Evolutionary conservation across 1,140 invertebrate genomes (phyloP), one percentile per base, ranked within the genome.

Genomic region (Panagrolaimus sp.): DNA sequence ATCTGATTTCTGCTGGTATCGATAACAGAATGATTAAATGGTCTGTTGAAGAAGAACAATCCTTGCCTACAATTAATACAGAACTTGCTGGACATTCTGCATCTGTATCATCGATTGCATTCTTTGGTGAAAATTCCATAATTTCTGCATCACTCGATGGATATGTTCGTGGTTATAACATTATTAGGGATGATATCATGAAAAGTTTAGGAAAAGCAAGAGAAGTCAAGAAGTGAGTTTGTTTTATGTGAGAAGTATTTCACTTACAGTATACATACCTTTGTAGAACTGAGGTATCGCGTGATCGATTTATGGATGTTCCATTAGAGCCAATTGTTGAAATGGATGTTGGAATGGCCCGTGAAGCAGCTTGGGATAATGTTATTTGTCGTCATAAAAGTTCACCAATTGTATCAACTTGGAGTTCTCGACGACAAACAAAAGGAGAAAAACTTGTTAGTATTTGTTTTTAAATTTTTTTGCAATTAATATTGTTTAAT

Each of bases 391-490:
- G 89, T 45, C 96, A 98, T 84, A 79, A 86, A 12, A 89, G 89
- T 32, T 83, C 89, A 38, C 73, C 83, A 8, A 71, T 89, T 68
- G 90, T 91, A 0, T 94, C 93, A 0, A 96, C 92, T 0, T 99
- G 96, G 96, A 91, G 91, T 0, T 92, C 90, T 80, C 86, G 91
- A 77, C 90, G 89, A 80, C 86, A 88, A 55, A 90, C 89, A 76
- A 94, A 96, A 90, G 93, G 93, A 0, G 87, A 91, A 26, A 88
- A 87, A 74, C 85, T 85, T 71, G 78, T 88, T n/a, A 67, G 55
- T 74, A 0, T 15, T 24, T 15, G 1, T 47, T 12, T 9, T 26
- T 62, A n/a, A 46, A 21, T 14, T 14, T 38, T 17, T 65, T 38
- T 17, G 7, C 38, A 28, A 38, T 28, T 48, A 26, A 24, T 63